Percentiles rank a stretch among this genome's conserved stretches.
Evolutionary conservation across 2,113 vertebrate species (phyloP).

Genomic region (Suricata suricatta): DNA sequence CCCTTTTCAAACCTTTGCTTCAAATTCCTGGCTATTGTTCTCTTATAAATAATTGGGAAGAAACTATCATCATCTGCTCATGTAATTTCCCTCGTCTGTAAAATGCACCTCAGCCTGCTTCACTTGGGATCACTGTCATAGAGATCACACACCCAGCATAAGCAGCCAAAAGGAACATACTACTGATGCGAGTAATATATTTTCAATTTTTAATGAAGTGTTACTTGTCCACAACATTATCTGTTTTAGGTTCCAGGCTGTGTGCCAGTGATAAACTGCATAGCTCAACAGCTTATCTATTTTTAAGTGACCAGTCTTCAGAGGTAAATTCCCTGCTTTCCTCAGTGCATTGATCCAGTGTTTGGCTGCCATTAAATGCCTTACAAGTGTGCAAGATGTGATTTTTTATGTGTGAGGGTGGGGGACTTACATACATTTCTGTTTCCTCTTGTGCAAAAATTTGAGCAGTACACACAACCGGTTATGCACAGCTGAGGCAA

Average conservation of each 20-base stretch:
- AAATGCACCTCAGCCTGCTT: neutral
- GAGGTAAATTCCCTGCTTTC: constrained; percentile 60
- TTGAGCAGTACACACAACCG: neutral
- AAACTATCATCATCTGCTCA: neutral
- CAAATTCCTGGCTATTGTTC: constrained; percentile 48
- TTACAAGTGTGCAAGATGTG: neutral
- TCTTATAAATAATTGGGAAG: constrained; percentile 52
- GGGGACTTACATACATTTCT: neutral
- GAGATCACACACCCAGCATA: neutral
- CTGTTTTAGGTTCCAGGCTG: constrained; percentile 69
- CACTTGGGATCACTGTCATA: neutral
- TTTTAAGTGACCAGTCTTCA: constrained; percentile 71
- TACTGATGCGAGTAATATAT: constrained; percentile 57
- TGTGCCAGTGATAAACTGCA: constrained; percentile 73
- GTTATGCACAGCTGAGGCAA: neutral
- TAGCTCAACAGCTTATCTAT: constrained; percentile 63
- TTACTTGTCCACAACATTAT: constrained; percentile 74
- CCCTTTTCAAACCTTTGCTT: constrained; percentile 30
- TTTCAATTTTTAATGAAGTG: constrained; percentile 80
- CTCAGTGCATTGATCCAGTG: constrained; percentile 44
- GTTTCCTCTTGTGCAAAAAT: neutral
- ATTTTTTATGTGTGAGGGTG: neutral
- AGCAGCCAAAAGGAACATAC: neutral
- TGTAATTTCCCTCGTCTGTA: constrained; percentile 42
- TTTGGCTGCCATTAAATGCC: constrained; percentile 45